phyloP scores from a whole-genome alignment of 1,140 invertebrate genomes.

The Microplitis mediator region DNA sequence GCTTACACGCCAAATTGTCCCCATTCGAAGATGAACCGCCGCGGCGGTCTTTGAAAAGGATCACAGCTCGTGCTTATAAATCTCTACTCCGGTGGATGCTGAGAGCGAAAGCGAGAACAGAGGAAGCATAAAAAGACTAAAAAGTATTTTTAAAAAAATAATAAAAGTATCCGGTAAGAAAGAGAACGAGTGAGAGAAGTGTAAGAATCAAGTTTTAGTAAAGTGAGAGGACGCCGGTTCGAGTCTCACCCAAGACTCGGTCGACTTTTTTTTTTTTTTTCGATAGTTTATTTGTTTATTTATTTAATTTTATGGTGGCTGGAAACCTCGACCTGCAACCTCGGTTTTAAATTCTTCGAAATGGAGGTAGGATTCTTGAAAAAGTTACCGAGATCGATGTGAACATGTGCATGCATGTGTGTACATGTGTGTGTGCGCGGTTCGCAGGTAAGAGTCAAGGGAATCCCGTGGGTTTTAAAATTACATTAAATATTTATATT shows the following conservation, averaged over 20 bases:
- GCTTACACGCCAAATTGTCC: conserved; percentile 49
- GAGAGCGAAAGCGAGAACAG: conserved; percentile 25
- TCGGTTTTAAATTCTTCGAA: conserved; percentile 64
- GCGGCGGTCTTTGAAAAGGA: conserved; percentile 44
- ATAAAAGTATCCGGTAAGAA: neutral
- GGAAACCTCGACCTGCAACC: conserved; percentile 27
- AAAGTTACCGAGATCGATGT: conserved; percentile 50
- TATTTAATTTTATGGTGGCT: neutral
- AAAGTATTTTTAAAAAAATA: neutral
- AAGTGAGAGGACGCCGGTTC: too few species aligned
- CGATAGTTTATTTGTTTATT: neutral
- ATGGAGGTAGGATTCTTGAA: conserved; percentile 62
- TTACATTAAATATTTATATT: too few species aligned
- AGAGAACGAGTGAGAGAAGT: conserved; percentile 8
- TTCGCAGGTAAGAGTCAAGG: too few species aligned
- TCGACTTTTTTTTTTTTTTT: neutral
- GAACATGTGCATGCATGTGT: neutral
- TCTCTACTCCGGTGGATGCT: conserved; percentile 38
- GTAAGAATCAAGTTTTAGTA: neutral
- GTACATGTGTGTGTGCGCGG: too few species aligned
- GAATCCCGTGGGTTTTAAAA: too few species aligned
- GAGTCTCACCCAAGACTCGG: too few species aligned
- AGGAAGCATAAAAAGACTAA: conserved; percentile 26
- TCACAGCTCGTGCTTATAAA: conserved; percentile 52
- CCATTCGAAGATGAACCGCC: conserved; percentile 49